Percentiles rank a stretch among this genome's conserved stretches.
phyloP scores from a whole-genome alignment of 2,797 vertebrate genomes.

The Salmo trutta region DNA sequence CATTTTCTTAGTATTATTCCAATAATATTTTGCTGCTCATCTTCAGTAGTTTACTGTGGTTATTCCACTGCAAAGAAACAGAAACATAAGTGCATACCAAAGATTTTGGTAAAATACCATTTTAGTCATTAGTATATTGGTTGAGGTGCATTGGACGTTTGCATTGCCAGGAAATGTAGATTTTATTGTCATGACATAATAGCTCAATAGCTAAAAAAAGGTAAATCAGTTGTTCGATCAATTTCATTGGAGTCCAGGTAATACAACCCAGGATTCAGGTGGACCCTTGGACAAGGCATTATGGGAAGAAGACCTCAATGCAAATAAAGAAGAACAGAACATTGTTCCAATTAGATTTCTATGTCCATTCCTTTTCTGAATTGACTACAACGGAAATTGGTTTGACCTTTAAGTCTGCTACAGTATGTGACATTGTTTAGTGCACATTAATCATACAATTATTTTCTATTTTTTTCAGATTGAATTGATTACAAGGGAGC shows the following conservation, averaged over 20 bases:
- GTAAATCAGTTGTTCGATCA: constrained; percentile 35
- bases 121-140: too few species aligned
- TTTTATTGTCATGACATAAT: constrained; percentile 20
- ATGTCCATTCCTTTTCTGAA: constrained; percentile 32
- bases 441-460: not conserved
- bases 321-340: constrained; percentile 21
- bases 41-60: constrained; percentile 9
- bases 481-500: not conserved
- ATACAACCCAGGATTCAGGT: constrained; percentile 12
- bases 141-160: constrained; percentile 18
- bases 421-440: not conserved
- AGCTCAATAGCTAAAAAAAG: constrained; percentile 21
- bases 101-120: not conserved
- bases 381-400: constrained; percentile 42
- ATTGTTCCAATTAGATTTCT: not conserved
- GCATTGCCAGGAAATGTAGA: constrained; percentile 6
- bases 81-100: constrained; percentile 30
- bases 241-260: constrained; percentile 39
- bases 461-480: not conserved
- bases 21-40: constrained; percentile 32
- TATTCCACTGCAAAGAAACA: constrained; percentile 41
- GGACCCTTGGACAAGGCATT: constrained; percentile 5
- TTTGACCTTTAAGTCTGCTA: constrained; percentile 49
- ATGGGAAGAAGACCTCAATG: constrained; percentile 33
- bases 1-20: constrained; percentile 36